Percentiles rank a stretch among this genome's conserved stretches.
phyloP scores from a whole-genome alignment of 2,113 vertebrate species.

The Caranx ignobilis region DNA sequence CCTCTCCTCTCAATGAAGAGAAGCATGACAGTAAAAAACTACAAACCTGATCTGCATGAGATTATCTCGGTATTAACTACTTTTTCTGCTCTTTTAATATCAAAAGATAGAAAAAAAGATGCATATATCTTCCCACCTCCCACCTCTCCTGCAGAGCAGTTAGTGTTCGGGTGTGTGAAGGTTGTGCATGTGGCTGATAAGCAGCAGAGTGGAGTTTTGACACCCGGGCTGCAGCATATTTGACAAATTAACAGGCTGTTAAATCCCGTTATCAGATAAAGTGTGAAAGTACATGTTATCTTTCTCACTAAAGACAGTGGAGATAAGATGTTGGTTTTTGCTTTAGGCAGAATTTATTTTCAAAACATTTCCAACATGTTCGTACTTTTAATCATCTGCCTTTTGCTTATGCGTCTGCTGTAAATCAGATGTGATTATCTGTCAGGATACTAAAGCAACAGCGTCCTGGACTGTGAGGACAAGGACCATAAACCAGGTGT shows the following conservation, averaged over 20 bases:
- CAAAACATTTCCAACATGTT: not conserved
- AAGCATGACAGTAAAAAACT: too few species aligned
- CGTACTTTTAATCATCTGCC: too few species aligned
- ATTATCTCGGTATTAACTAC: too few species aligned
- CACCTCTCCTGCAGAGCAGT: slow-evolving; percentile 5
- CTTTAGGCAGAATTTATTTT: not conserved
- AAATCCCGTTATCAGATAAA: not conserved
- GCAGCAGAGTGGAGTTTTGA: not conserved
- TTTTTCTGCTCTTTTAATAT: too few species aligned
- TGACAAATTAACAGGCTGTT: slow-evolving; percentile 4
- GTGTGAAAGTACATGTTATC: slow-evolving; percentile 3
- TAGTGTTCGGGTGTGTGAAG: not conserved
- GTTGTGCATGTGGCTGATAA: not conserved
- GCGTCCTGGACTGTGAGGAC: not conserved
- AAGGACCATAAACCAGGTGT: not conserved
- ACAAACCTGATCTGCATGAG: too few species aligned
- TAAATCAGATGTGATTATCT: too few species aligned
- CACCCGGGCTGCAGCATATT: not conserved
- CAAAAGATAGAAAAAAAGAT: not conserved
- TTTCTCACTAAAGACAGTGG: not conserved
- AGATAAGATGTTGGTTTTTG: not conserved
- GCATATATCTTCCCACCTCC: not conserved
- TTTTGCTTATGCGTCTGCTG: not conserved
- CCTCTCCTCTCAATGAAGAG: too few species aligned
- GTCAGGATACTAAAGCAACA: not conserved